These are phyloP conservation scores for Gadopsis marmoratus DNA, from an alignment of 2,797 vertebrate genomes.

Conservation along the genomic window DNA sequence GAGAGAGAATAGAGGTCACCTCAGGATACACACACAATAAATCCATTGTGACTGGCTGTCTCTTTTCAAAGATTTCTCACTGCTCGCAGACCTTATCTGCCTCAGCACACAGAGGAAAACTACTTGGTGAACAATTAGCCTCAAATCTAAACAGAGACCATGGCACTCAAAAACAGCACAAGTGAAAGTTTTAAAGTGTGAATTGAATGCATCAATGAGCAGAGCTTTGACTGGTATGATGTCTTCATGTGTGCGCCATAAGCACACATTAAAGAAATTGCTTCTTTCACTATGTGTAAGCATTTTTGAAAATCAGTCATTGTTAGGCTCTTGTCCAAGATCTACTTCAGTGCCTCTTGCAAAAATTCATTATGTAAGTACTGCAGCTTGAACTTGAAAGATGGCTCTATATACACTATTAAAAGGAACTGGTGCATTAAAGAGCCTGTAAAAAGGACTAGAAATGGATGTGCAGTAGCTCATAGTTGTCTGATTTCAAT, in stretches of 20 bases:
- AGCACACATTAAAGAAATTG: constrained; percentile 10
- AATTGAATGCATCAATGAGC: constrained; percentile 5
- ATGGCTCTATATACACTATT: not conserved
- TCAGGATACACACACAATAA: constrained; percentile 76
- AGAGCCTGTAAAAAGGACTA: not conserved
- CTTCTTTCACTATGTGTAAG: constrained; percentile 10
- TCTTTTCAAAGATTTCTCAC: constrained; percentile 65
- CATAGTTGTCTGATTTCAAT: constrained; percentile 1
- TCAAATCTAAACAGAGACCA: constrained; percentile 37
- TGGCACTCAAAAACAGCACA: constrained; percentile 20
- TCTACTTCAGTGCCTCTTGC: constrained; percentile 15
- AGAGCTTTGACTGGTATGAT: constrained; percentile 3
- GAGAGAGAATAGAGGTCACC: constrained; percentile 72
- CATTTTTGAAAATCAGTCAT: constrained; percentile 27
- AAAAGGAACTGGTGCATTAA: not conserved
- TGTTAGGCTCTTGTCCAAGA: constrained; percentile 29
- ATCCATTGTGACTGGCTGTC: constrained; percentile 73
- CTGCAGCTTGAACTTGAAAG: constrained; percentile 15
- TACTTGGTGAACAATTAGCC: constrained; percentile 50
- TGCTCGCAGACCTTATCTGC: constrained; percentile 50
- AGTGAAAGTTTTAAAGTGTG: constrained; percentile 16
- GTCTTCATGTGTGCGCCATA: not conserved
- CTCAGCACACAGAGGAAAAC: constrained; percentile 31
- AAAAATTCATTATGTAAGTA: constrained; percentile 25
- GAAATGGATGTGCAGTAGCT: not conserved